phyloP scores from a whole-genome alignment of 2,888 invertebrate genomes.

The Tanypteryx hageni region DNA sequence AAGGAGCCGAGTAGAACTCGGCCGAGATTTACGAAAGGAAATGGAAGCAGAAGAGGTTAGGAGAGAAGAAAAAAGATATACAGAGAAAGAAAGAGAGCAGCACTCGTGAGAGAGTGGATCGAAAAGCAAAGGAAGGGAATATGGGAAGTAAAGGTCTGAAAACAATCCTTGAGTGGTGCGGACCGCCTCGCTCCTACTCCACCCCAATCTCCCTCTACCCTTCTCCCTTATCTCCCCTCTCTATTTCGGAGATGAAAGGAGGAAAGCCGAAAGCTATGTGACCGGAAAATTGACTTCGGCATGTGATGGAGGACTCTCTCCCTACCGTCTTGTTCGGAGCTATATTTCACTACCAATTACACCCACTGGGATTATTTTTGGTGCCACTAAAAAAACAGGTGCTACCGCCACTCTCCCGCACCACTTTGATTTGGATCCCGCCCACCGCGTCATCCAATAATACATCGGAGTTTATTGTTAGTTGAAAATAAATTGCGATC shows the following conservation, averaged over 20 bases:
- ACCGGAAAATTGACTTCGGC: constrained; percentile 5
- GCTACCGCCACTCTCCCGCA: too few relatives aligned
- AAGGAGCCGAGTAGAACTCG: background rate
- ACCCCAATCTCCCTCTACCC: background rate
- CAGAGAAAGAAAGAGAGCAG: background rate
- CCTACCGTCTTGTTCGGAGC: background rate
- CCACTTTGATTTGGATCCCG: too few relatives aligned
- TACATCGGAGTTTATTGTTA: too few relatives aligned
- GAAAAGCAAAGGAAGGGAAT: background rate
- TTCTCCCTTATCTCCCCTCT: background rate
- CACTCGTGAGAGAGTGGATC: background rate
- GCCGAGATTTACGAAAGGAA: background rate
- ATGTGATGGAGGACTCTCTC: background rate
- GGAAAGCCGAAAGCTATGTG: background rate
- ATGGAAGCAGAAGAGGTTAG: background rate
- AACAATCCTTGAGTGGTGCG: constrained; percentile 22
- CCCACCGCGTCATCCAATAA: too few relatives aligned
- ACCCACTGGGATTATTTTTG: background rate
- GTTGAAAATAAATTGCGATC: too few relatives aligned
- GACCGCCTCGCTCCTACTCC: background rate
- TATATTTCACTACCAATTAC: background rate
- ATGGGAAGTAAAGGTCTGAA: constrained; percentile 8
- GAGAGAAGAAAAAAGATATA: too few relatives aligned
- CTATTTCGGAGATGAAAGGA: background rate
- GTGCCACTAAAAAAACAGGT: too few relatives aligned